phyloP scores from a whole-genome alignment of 2,113 vertebrate species.

The Pelusios castaneus region DNA sequence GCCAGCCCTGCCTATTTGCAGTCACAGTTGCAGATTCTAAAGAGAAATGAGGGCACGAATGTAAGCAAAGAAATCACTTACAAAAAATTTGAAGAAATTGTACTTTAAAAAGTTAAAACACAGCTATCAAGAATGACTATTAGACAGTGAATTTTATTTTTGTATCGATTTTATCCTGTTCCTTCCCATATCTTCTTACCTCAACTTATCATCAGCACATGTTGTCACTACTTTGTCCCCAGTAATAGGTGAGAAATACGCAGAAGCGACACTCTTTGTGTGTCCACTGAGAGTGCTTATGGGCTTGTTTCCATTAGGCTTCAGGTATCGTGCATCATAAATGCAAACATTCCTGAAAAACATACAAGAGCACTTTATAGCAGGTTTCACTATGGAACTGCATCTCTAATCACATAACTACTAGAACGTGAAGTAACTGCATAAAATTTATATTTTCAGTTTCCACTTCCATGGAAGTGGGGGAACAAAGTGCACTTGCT shows the following conservation, averaged over 20 bases:
- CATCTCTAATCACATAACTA: neutral
- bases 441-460: neutral
- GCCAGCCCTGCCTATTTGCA: neutral
- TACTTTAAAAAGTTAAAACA: neutral
- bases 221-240: conserved; percentile 86
- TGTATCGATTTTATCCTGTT: fast-evolving
- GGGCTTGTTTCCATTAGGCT: conserved; percentile 43
- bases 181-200: conserved; percentile 70
- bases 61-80: neutral
- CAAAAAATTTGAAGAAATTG: neutral
- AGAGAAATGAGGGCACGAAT: neutral
- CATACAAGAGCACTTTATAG: neutral
- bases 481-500: neutral
- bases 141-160: fast-evolving
- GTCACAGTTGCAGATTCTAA: neutral
- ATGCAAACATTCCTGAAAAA: conserved; percentile 79
- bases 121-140: neutral
- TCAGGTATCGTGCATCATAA: conserved; percentile 85
- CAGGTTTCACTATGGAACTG: neutral
- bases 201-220: conserved; percentile 84
- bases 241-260: conserved; percentile 88
- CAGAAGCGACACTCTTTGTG: conserved; percentile 78
- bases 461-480: neutral
- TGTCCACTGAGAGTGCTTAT: conserved; percentile 81
- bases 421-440: neutral